These are phyloP conservation scores for Phorcus lineatus DNA, from an alignment of 2,888 invertebrate genomes.

Conservation along the genomic window DNA sequence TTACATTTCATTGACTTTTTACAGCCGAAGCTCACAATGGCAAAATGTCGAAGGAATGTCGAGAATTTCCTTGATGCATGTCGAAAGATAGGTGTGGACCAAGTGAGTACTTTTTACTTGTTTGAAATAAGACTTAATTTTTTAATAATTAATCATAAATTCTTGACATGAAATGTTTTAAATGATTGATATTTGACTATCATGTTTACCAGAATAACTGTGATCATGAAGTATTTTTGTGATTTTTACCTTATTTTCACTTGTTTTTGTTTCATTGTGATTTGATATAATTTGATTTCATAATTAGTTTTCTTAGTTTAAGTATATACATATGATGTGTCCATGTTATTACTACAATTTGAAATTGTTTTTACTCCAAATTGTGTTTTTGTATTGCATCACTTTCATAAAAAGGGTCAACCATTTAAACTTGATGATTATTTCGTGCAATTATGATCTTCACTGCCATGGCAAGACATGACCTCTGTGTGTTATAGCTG, in stretches of 20 bases:
- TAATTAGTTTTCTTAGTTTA: background rate
- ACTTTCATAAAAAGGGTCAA: no score
- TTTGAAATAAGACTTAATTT: no score
- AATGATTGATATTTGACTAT: background rate
- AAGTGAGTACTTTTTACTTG: constrained; percentile 88
- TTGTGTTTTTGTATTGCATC: background rate
- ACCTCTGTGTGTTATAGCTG: no score
- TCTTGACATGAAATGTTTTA: background rate
- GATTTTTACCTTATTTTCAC: no score
- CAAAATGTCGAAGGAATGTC: constrained; percentile 93
- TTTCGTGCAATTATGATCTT: no score
- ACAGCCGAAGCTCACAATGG: constrained; percentile 95
- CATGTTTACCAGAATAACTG: background rate
- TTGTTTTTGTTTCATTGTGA: no score
- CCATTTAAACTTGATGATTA: no score
- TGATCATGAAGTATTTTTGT: no score
- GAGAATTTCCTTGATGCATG: constrained; percentile 97
- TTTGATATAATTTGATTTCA: background rate
- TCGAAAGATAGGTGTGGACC: constrained; percentile 93
- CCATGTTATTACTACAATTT: background rate
- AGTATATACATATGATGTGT: background rate
- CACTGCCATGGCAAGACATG: no score
- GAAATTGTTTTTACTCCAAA: background rate
- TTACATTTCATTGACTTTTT: constrained; percentile 67
- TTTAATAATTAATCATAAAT: background rate